Percentiles rank a stretch among this genome's conserved stretches.
These are phyloP conservation scores for Caenorhabditis sp. DNA, from an alignment of 2,888 invertebrate genomes.

Conservation along the genomic window DNA sequence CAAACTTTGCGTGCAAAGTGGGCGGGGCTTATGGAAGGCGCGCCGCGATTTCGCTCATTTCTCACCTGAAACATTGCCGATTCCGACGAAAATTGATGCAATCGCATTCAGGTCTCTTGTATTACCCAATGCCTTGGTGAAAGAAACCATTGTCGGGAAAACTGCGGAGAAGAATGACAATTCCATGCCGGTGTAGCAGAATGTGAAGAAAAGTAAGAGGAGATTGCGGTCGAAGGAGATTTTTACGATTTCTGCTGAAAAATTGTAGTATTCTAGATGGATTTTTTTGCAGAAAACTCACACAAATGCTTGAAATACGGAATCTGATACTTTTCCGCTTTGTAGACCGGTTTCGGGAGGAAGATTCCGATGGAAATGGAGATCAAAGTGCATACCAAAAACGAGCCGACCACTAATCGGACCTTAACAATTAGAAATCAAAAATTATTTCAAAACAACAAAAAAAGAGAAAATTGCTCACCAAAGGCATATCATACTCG, in stretches of 20 bases:
- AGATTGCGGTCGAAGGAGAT: conserved; percentile 53
- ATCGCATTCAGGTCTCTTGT: conserved; percentile 55
- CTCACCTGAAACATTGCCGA: conserved; percentile 56
- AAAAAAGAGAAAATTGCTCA: too few species aligned
- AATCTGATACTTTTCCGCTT: conserved; percentile 41
- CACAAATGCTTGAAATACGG: conserved; percentile 56
- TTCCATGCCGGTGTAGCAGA: conserved; percentile 57
- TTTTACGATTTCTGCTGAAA: conserved; percentile 60
- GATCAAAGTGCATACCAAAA: conserved; percentile 37
- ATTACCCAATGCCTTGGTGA: conserved; percentile 52
- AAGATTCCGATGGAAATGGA: conserved; percentile 43
- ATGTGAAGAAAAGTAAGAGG: conserved; percentile 46
- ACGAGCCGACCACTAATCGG: conserved; percentile 35
- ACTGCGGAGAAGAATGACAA: conserved; percentile 48
- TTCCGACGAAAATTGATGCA: conserved; percentile 47
- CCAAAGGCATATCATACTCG: conserved; percentile 51
- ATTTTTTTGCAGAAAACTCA: conserved; percentile 5
- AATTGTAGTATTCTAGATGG: neutral
- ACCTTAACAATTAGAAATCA: conserved; percentile 51
- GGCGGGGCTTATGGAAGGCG: conserved; percentile 31
- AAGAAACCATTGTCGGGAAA: conserved; percentile 61
- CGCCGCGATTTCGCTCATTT: neutral
- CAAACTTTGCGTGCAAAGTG: conserved; percentile 23
- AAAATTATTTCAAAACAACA: neutral
- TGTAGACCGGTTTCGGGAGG: conserved; percentile 44